Percentiles rank a stretch among this genome's conserved stretches.
phyloP scores from a whole-genome alignment of 2,113 vertebrate genomes.

The Accipiter cooperii region DNA sequence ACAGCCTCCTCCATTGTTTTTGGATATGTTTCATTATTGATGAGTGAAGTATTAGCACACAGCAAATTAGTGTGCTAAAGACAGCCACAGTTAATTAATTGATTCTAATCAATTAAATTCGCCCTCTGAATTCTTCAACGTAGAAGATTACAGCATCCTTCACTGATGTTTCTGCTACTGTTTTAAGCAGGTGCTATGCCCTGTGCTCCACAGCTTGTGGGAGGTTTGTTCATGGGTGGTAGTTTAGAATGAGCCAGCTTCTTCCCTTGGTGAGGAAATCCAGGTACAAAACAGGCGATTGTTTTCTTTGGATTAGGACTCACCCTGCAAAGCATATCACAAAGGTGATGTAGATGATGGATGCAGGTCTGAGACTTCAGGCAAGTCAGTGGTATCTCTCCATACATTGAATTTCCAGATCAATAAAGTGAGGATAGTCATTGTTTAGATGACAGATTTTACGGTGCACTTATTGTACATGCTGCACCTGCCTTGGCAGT shows the following conservation, averaged over 20 bases:
- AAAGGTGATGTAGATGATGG: background rate
- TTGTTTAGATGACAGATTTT: background rate
- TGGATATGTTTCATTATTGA: background rate
- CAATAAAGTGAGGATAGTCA: background rate
- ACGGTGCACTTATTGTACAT: fast-evolving
- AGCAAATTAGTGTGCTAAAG: background rate
- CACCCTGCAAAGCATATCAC: background rate
- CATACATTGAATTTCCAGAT: background rate
- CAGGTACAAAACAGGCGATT: background rate
- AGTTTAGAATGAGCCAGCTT: background rate
- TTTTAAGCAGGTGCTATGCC: background rate
- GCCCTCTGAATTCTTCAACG: background rate
- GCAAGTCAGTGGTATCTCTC: background rate
- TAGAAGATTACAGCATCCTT: background rate
- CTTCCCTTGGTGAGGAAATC: background rate
- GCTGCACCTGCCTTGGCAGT: background rate
- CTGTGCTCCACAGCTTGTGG: background rate
- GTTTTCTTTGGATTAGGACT: background rate
- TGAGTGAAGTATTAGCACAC: no score
- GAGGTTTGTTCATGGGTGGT: background rate
- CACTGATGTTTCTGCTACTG: background rate
- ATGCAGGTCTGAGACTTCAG: no score
- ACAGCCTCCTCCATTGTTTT: background rate
- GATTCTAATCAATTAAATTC: background rate
- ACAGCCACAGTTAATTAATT: background rate